Base-by-base conservation (phyloP, 2,888 invertebrate genomes). In the Spodoptera littoralis region DNA sequence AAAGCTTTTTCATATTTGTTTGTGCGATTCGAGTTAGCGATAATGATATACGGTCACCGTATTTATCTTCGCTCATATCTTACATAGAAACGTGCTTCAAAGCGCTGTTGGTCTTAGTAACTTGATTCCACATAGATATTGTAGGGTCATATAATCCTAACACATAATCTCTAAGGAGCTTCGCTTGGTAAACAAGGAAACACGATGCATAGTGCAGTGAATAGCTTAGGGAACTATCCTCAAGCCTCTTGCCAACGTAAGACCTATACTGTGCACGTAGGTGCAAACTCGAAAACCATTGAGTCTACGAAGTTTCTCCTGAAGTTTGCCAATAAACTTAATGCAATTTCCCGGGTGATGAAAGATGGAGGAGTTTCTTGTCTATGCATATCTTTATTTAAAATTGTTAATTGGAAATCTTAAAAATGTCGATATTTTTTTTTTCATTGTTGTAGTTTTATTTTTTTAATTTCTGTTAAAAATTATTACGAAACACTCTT, bases 311-410 rank as follows among this genome's bases (percentile, higher is more conserved):
- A 67, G 60, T 65, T 67, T 27, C 24, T 11, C 36, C 50, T 44
- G 44, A 67, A 71, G 58, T 72, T 72, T 46, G n/a, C 46, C 48
- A 76, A 61, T 63, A 63, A 76, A 67, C 58, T 63, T 63, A 36
- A 48, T 61, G 47, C 51, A 66, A 60, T 71, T 76, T 66, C 49
- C 70, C 48, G 30, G 65, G 45, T 60, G 48, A 57, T 13, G 50
- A 44, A 52, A 69, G 55, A 44, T 70, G 48, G 48, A 48, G 48
- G 48, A 48, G 46, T 44, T 42, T 41, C 46, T 58, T 51, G 36
- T 8, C 36, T 36, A 36, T 36, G 6, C 6, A 36, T 36, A 8
- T 36, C 36, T 36, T 36, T 36, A 36, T 6, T 36, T 5, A 36
- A 36, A 36, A 8, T 5, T 36, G 36, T 36, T 36, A 1, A 36